phyloP scores from a whole-genome alignment of 2,888 invertebrate genomes.

The Tetragonisca angustula region DNA sequence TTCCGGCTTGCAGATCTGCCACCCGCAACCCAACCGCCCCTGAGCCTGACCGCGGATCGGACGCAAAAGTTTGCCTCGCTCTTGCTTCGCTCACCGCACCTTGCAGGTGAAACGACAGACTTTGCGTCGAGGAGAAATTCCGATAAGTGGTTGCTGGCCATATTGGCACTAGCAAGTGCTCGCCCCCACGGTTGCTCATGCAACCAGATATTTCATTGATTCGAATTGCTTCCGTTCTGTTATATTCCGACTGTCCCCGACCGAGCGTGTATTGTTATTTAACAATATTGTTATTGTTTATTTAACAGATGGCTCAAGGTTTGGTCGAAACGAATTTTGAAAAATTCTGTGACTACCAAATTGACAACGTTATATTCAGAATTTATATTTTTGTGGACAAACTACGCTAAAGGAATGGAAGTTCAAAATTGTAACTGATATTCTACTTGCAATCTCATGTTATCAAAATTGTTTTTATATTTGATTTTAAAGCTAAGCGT shows the following conservation, averaged over 20 bases:
- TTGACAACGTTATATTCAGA: not conserved
- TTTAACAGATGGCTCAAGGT: not conserved
- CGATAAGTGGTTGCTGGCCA: conserved; percentile 49
- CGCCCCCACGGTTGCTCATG: conserved; percentile 1
- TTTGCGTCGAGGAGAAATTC: conserved; percentile 64
- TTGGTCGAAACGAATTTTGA: not conserved
- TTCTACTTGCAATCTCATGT: not conserved
- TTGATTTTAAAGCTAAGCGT: not conserved
- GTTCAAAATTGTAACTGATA: too few species aligned
- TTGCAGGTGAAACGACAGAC: conserved; percentile 79
- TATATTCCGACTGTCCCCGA: not conserved
- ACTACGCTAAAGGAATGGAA: too few species aligned
- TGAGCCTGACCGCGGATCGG: conserved; percentile 78
- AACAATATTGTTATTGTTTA: too few species aligned
- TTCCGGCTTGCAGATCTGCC: conserved; percentile 83
- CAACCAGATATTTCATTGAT: not conserved
- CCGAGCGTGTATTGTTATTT: not conserved
- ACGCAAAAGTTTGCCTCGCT: conserved; percentile 77
- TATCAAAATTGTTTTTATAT: not conserved
- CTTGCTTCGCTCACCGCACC: conserved; percentile 73
- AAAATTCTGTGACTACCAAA: not conserved
- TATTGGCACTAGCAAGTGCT: conserved; percentile 50
- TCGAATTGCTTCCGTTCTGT: not conserved
- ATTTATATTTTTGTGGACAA: too few species aligned
- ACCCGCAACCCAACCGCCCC: conserved; percentile 77